These are phyloP conservation scores for Caenorhabditis uteleia DNA, from an alignment of 2,888 invertebrate species.

Conservation along the genomic window DNA sequence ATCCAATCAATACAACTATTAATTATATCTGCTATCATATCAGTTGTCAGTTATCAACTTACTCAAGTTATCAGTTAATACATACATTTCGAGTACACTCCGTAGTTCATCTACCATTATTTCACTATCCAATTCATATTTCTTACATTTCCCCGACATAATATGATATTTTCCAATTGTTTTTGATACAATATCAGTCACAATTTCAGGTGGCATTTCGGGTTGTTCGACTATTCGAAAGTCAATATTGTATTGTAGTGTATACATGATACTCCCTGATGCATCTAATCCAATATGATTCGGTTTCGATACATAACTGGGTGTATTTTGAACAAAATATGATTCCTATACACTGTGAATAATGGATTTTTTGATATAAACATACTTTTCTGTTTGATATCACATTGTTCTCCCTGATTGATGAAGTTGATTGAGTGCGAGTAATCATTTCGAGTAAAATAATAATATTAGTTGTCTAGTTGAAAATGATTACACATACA, in stretches of 20 bases:
- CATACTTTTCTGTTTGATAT: conserved; percentile 1
- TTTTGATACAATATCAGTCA: conserved; percentile 8
- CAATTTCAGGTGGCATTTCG: conserved; percentile 16
- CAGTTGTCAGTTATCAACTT: too few relatives aligned
- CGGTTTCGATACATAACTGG: too few relatives aligned
- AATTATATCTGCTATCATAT: too few relatives aligned
- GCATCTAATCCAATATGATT: too few relatives aligned
- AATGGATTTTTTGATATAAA: conserved; percentile 10
- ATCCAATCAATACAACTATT: conserved; percentile 11
- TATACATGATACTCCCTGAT: conserved; percentile 8
- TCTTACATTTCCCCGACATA: conserved; percentile 10
- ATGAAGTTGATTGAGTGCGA: too few relatives aligned
- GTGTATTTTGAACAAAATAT: conserved; percentile 18
- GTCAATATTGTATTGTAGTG: conserved; percentile 11
- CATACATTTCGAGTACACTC: conserved; percentile 2
- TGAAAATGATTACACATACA: too few relatives aligned
- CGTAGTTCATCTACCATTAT: neutral
- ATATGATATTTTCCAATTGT: conserved; percentile 28
- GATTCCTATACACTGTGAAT: conserved; percentile 4
- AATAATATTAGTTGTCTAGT: too few relatives aligned
- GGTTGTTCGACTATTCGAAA: conserved; percentile 9
- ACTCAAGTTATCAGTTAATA: neutral
- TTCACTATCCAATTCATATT: neutral
- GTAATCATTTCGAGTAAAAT: conserved; percentile 16
- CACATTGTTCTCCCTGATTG: too few relatives aligned